Conservation (phyloP, 2,888 invertebrate species). For the Idaea dimidiata region DNA sequence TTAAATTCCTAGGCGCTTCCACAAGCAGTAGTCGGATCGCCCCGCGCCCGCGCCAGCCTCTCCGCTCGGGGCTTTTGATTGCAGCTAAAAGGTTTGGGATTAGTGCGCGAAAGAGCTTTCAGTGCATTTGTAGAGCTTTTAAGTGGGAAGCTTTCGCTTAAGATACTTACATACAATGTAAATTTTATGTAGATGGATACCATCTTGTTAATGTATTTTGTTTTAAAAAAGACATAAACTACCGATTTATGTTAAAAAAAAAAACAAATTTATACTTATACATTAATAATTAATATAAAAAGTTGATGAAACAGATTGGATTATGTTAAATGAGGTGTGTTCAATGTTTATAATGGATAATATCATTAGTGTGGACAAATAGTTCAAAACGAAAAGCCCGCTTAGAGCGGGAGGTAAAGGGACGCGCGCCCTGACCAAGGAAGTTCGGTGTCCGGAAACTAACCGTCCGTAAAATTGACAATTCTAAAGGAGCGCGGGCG, state of each 20-base stretch:
- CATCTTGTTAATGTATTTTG: slow-evolving; percentile 27
- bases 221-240: slow-evolving; percentile 18
- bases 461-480: slow-evolving; percentile 87
- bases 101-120: slow-evolving; percentile 82
- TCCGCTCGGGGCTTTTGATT: slow-evolving; percentile 79
- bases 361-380: slow-evolving; percentile 35
- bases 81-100: slow-evolving; percentile 82
- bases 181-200: slow-evolving; percentile 69
- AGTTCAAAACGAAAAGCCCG: slow-evolving; percentile 42
- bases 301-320: slow-evolving; percentile 15
- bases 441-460: slow-evolving; percentile 81
- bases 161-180: slow-evolving; percentile 81
- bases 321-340: neutral
- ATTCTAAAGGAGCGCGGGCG: slow-evolving; percentile 77
- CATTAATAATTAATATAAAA: slow-evolving; percentile 8
- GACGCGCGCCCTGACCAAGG: slow-evolving; percentile 61
- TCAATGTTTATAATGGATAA: neutral
- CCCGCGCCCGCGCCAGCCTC: slow-evolving; percentile 41
- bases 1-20: slow-evolving; percentile 81
- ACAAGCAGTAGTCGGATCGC: slow-evolving; percentile 72
- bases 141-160: slow-evolving; percentile 81
- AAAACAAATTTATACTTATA: neutral
- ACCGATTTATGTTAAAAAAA: neutral
- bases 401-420: slow-evolving; percentile 36
- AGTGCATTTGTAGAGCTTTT: slow-evolving; percentile 82